Conservation (phyloP, 2,113 vertebrate species). For the Poicephalus meyeri region DNA sequence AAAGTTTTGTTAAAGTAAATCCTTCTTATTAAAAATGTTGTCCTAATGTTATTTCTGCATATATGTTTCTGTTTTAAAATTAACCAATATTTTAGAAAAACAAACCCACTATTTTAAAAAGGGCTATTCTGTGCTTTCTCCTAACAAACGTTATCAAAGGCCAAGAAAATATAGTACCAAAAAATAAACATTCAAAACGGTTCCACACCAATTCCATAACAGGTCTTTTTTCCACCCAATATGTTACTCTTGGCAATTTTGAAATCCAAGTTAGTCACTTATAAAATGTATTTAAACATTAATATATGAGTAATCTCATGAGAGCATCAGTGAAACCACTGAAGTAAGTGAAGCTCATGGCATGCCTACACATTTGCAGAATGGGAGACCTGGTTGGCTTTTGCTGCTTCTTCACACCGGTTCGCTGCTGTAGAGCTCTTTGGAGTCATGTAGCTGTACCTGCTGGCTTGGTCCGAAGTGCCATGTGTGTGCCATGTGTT, state of each 20-base stretch:
- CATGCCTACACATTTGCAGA: accelerated
- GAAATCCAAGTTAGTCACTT: background rate
- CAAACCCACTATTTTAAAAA: background rate
- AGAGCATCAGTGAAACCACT: accelerated
- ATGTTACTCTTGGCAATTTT: background rate
- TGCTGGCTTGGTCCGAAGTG: accelerated
- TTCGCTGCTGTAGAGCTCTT: background rate
- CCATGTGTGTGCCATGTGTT: accelerated
- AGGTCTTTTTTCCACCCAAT: accelerated
- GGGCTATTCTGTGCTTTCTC: background rate
- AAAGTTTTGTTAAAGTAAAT: no score
- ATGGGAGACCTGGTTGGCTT: background rate
- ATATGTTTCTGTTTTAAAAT: background rate
- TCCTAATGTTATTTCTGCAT: background rate
- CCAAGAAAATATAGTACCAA: background rate
- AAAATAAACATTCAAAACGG: background rate
- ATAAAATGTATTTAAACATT: accelerated
- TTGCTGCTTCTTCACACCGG: background rate
- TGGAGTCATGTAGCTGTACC: accelerated
- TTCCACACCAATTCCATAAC: background rate
- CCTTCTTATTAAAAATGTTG: no score
- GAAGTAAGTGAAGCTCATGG: background rate
- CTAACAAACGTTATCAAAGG: background rate
- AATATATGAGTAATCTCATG: accelerated
- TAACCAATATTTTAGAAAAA: background rate